phyloP scores from a whole-genome alignment of 1,140 invertebrate species.

The Drosophila pachea region DNA sequence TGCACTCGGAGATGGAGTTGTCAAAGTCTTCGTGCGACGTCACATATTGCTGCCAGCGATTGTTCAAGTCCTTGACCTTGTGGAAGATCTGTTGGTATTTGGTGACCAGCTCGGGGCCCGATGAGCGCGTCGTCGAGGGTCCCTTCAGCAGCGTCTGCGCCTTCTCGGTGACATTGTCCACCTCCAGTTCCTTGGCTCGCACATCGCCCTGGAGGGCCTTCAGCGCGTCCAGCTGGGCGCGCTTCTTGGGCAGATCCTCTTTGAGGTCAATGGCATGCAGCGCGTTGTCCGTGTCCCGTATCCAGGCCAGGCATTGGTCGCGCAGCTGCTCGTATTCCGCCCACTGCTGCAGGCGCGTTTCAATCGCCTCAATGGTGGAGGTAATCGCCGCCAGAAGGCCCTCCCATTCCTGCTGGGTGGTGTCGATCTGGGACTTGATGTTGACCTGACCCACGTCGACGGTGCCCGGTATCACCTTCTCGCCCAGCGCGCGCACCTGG shows the following conservation, averaged over 20 bases:
- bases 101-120: slow-evolving; percentile 91
- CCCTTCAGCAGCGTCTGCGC: slow-evolving; percentile 91
- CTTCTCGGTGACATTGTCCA: slow-evolving; percentile 94
- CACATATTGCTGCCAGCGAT: slow-evolving; percentile 95
- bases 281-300: slow-evolving; percentile 91
- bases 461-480: slow-evolving; percentile 94
- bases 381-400: slow-evolving; percentile 87
- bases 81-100: slow-evolving; percentile 94
- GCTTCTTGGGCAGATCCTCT: slow-evolving; percentile 89
- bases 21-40: slow-evolving; percentile 93
- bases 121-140: slow-evolving; percentile 80
- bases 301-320: slow-evolving; percentile 92
- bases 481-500: slow-evolving; percentile 88
- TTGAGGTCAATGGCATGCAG: slow-evolving; percentile 94
- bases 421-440: slow-evolving; percentile 91
- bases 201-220: slow-evolving; percentile 92
- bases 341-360: slow-evolving; percentile 93
- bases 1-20: slow-evolving; percentile 87
- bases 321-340: slow-evolving; percentile 93
- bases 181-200: slow-evolving; percentile 93
- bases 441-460: slow-evolving; percentile 90
- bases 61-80: slow-evolving; percentile 94
- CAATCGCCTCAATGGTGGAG: slow-evolving; percentile 87
- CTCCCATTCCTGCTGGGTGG: slow-evolving; percentile 94
- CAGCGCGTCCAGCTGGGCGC: slow-evolving; percentile 89